phyloP scores from a whole-genome alignment of 92 coral and sea anemone genomes.

The Palythoa grandis region DNA sequence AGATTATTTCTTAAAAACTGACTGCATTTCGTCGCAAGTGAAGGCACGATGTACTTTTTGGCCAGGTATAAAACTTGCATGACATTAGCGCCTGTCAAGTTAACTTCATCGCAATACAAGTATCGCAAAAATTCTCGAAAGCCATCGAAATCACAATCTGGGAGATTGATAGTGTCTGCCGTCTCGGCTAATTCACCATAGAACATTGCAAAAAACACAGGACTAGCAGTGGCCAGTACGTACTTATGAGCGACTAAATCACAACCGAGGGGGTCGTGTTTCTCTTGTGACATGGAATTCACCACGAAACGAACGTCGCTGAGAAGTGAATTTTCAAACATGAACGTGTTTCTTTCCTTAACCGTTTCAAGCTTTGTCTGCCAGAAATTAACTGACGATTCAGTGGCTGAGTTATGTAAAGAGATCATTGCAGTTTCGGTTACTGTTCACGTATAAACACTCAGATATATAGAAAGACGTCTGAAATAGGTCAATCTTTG shows the following conservation, averaged over 20 bases:
- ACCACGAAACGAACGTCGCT: slow-evolving; percentile 9
- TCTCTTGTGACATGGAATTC: neutral
- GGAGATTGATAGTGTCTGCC: slow-evolving; percentile 22
- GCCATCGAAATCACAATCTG: slow-evolving; percentile 44
- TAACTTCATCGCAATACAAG: slow-evolving; percentile 63
- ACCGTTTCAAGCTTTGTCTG: slow-evolving; percentile 19
- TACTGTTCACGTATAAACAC: neutral
- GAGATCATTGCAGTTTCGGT: neutral
- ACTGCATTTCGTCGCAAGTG: slow-evolving; percentile 50
- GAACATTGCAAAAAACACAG: slow-evolving; percentile 76
- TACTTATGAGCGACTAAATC: slow-evolving; percentile 55
- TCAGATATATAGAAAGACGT: neutral
- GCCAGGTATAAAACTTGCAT: slow-evolving; percentile 58
- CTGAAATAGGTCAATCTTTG: neutral
- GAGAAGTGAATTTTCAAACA: slow-evolving; percentile 23
- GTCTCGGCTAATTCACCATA: slow-evolving; percentile 62
- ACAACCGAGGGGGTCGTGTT: neutral
- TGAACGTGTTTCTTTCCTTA: neutral
- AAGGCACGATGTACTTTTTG: slow-evolving; percentile 64
- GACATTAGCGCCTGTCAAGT: slow-evolving; percentile 42
- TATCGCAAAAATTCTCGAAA: slow-evolving; percentile 54
- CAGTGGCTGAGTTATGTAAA: too few species aligned
- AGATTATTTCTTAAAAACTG: slow-evolving; percentile 22
- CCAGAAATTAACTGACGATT: neutral
- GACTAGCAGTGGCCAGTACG: slow-evolving; percentile 54